Conservation (phyloP, 1,140 invertebrate species). For the Contarinia nasturtii region DNA sequence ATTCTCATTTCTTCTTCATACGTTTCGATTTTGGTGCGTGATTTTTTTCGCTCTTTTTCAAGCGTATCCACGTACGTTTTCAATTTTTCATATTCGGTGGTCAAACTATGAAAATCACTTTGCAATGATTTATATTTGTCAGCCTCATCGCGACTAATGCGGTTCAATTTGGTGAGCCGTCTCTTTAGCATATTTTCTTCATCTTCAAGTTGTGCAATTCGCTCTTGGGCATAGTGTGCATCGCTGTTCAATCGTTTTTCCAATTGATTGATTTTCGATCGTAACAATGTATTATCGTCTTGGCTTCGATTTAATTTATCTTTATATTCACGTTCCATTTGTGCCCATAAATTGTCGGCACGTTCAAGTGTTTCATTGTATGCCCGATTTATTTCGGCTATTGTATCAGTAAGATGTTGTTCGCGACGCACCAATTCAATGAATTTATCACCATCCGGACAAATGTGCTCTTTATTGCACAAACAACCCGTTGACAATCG, state of each 20-base stretch:
- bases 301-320: slow-evolving; percentile 29
- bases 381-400: slow-evolving; percentile 41
- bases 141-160: slow-evolving; percentile 25
- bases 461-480: background rate
- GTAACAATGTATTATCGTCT: slow-evolving; percentile 8
- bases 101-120: slow-evolving; percentile 24
- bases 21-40: slow-evolving; percentile 7
- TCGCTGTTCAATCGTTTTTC: slow-evolving; percentile 19
- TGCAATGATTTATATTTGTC: slow-evolving; percentile 24
- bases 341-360: slow-evolving; percentile 51
- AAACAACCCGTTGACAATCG: background rate
- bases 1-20: slow-evolving; percentile 16
- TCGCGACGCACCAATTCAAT: slow-evolving; percentile 14
- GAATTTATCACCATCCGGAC: background rate
- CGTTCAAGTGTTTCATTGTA: slow-evolving; percentile 53
- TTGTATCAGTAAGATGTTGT: slow-evolving; percentile 22
- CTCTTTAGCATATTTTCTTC: slow-evolving; percentile 27
- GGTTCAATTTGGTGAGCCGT: slow-evolving; percentile 28
- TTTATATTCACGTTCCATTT: slow-evolving; percentile 44
- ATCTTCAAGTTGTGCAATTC: slow-evolving; percentile 29
- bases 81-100: slow-evolving; percentile 10
- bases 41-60: slow-evolving; percentile 15
- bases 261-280: slow-evolving; percentile 18
- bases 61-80: slow-evolving; percentile 11
- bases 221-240: slow-evolving; percentile 17